Percentiles rank a stretch among this genome's conserved stretches.
Conservation (phyloP, 2,888 invertebrate genomes). For the Rhabditoides inermis region DNA sequence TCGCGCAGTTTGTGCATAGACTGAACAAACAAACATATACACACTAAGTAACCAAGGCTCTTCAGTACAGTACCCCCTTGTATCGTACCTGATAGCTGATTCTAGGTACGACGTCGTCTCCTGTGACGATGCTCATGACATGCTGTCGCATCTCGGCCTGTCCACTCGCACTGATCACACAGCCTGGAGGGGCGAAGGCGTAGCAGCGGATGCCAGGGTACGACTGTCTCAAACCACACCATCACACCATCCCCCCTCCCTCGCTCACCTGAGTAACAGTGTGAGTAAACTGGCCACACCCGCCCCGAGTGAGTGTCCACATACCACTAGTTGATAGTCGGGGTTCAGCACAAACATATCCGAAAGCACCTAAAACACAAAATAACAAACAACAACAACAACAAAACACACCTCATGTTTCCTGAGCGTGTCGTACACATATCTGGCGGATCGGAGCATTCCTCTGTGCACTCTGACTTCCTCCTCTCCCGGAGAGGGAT, state of each 20-base stretch:
- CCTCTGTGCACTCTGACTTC: constrained; percentile 69
- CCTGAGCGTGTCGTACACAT: constrained; percentile 65
- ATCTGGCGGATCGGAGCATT: constrained; percentile 73
- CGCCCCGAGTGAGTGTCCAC: constrained; percentile 82
- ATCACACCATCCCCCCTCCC: neutral
- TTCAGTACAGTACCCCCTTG: no score
- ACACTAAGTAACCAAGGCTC: no score
- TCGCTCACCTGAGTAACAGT: constrained; percentile 63
- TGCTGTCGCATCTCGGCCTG: constrained; percentile 61
- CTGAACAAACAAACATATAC: constrained; percentile 14
- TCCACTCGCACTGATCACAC: constrained; percentile 53
- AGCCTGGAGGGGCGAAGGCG: constrained; percentile 78
- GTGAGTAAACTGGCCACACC: constrained; percentile 76
- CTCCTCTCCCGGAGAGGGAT: constrained; percentile 23
- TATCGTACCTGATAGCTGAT: constrained; percentile 53
- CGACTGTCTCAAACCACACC: constrained; percentile 56
- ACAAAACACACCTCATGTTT: constrained; percentile 28
- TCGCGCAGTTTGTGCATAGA: constrained; percentile 40
- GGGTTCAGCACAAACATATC: constrained; percentile 67
- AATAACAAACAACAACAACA: neutral
- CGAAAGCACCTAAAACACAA: constrained; percentile 60
- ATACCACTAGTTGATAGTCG: constrained; percentile 70
- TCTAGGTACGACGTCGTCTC: constrained; percentile 76
- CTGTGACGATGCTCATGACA: constrained; percentile 74
- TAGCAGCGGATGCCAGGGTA: constrained; percentile 76